A percentile compares a stretch with the other conserved stretches of the same genome.
phyloP scores from a whole-genome alignment of 92 coral and sea anemone genomes.

The Plumapathes pennacea region DNA sequence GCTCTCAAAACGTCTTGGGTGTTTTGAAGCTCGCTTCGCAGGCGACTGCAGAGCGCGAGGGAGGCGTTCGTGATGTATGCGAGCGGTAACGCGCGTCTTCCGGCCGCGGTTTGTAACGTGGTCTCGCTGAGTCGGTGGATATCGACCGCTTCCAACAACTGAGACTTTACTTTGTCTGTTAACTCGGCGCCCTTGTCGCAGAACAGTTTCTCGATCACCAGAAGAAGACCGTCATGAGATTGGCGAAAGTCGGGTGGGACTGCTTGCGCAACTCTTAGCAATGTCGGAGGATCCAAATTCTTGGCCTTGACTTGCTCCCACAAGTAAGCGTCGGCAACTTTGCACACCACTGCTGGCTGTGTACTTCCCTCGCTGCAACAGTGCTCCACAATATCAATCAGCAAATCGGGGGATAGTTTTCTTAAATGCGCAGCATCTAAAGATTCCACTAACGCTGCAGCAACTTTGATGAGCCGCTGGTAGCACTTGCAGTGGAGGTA shows the following conservation, averaged over 20 bases:
- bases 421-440: conserved; percentile 4
- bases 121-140: conserved; percentile 14
- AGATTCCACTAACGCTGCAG: too few species aligned
- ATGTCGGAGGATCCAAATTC: conserved; percentile 5
- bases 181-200: neutral
- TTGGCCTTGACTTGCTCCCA: conserved; percentile 15
- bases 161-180: conserved; percentile 8
- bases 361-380: neutral
- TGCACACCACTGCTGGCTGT: conserved; percentile 5
- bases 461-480: too few species aligned
- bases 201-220: conserved; percentile 18
- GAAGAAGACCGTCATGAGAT: conserved; percentile 23
- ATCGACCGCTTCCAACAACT: conserved; percentile 13
- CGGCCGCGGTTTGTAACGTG: neutral
- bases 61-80: conserved; percentile 14
- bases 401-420: conserved; percentile 8
- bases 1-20: conserved; percentile 4
- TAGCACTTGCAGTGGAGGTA: too few species aligned
- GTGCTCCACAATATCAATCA: conserved; percentile 19
- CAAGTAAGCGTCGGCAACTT: conserved; percentile 6
- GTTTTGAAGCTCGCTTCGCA: conserved; percentile 25
- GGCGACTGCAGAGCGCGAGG: conserved; percentile 30
- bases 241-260: conserved; percentile 24
- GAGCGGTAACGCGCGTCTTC: conserved; percentile 17
- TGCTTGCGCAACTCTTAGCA: conserved; percentile 4